phyloP scores from a whole-genome alignment of 2,888 invertebrate species.

The Epinotia nisella region DNA sequence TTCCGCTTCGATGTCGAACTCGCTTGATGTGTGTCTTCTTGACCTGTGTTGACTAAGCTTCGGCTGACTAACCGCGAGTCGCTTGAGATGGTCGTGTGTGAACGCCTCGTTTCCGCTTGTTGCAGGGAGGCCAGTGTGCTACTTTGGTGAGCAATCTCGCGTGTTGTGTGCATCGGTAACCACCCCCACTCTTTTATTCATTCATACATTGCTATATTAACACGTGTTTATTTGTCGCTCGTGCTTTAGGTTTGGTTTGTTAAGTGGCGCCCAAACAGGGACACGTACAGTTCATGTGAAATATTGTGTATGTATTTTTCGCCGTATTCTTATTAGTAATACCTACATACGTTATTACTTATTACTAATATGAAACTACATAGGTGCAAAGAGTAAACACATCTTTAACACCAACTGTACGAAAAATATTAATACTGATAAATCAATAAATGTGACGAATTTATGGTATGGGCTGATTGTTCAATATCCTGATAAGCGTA shows the following conservation, averaged over 20 bases:
- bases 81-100: conserved; percentile 64
- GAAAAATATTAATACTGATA: too few species aligned
- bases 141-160: conserved; percentile 97
- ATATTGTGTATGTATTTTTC: too few species aligned
- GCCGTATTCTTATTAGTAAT: too few species aligned
- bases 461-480: neutral
- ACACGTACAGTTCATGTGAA: neutral
- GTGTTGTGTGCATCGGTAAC: conserved; percentile 98
- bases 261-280: conserved; percentile 46
- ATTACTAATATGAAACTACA: too few species aligned
- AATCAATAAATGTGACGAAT: too few species aligned
- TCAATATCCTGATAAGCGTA: neutral
- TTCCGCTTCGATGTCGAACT: conserved; percentile 34
- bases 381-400: too few species aligned
- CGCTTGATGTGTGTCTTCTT: conserved; percentile 42
- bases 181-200: conserved; percentile 90
- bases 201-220: conserved; percentile 80
- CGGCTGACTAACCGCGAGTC: conserved; percentile 45
- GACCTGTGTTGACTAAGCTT: conserved; percentile 42
- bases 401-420: too few species aligned
- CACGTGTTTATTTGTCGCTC: conserved; percentile 72
- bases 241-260: conserved; percentile 63
- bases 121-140: conserved; percentile 96
- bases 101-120: conserved; percentile 81
- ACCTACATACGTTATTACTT: neutral